Base-by-base conservation (phyloP, 2,113 vertebrate species). In the Rhinogobius similis region DNA sequence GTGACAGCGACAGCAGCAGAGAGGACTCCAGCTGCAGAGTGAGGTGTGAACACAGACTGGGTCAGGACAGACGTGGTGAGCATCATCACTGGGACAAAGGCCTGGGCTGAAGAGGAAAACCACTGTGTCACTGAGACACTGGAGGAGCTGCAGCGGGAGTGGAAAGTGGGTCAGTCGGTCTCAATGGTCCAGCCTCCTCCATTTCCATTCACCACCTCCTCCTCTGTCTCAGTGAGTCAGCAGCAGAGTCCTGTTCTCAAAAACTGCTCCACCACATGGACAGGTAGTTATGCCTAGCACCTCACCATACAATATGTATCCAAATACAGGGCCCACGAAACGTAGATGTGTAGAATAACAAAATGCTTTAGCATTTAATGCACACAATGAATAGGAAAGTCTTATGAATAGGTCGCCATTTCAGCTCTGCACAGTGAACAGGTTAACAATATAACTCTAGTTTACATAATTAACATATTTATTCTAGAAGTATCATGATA, bases 111-210 rank as follows among this genome's bases (percentile, higher is more conserved):
- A 75, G 81, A 69, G 78, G 65, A 68, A 83, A 89, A 88, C 46
- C 76, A 83, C 84, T 41, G 48, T 70, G 81, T 87, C 78, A 81
- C 8, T 2, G 46, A 50, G 20, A 50, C 46, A 50, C 46, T 50
- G 46, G 68, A 85, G 71, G 75, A 86, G 74, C 81, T 72, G 69
- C 87, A 84, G 83, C 79, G 26, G 67, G 75, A 83, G 68, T 75
- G 72, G 78, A 90, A 91, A 90, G 44, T 89, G 84, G 90, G 87
- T 91, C 87, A 91, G 78, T 52, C 75, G 41, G 82, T 87, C 86
- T 89, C 83, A 78, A 77, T 77, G 79, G 82, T 84, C 85, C 73
- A 81, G 75, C 73, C 79, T 79, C 81, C 79, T 85, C 50, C 58
- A 74, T 87, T 90, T 87, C 81, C 83, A 86, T 84, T 83, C 83